Conservation (phyloP, 2,888 invertebrate genomes). For the Argyresthia albistria region DNA sequence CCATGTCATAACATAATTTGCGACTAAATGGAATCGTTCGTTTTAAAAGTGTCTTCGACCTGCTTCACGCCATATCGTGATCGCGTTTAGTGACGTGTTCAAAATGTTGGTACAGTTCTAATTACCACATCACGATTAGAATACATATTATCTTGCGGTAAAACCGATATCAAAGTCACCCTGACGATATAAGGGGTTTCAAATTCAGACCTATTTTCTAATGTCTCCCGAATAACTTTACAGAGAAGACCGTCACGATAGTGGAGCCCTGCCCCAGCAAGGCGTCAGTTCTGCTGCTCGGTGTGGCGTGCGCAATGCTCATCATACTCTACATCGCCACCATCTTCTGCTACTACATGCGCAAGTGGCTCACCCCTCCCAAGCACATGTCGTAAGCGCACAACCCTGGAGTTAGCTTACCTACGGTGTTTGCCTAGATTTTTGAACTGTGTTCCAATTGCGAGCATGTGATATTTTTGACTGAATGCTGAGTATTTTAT, state of each 20-base stretch:
- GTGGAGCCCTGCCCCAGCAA: constrained; percentile 94
- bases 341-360: constrained; percentile 93
- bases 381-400: constrained; percentile 78
- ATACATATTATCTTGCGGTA: no score
- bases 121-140: no score
- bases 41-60: neutral
- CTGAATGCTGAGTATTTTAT: constrained; percentile 1
- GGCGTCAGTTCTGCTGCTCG: constrained; percentile 90
- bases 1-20: constrained; percentile 1
- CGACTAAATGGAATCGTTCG: neutral
- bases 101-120: no score
- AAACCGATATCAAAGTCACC: no score
- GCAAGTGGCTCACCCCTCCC: constrained; percentile 89
- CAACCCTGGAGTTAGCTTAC: neutral
- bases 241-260: constrained; percentile 92
- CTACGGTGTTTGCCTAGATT: neutral
- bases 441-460: constrained; percentile 2
- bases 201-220: no score
- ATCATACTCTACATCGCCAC: constrained; percentile 92
- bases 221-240: constrained; percentile 4
- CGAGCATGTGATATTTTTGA: constrained; percentile 7
- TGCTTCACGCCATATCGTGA: neutral
- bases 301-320: constrained; percentile 91
- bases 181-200: no score
- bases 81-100: neutral